phyloP scores from a whole-genome alignment of 2,797 vertebrate species.

The Pseudochirops cupreus region DNA sequence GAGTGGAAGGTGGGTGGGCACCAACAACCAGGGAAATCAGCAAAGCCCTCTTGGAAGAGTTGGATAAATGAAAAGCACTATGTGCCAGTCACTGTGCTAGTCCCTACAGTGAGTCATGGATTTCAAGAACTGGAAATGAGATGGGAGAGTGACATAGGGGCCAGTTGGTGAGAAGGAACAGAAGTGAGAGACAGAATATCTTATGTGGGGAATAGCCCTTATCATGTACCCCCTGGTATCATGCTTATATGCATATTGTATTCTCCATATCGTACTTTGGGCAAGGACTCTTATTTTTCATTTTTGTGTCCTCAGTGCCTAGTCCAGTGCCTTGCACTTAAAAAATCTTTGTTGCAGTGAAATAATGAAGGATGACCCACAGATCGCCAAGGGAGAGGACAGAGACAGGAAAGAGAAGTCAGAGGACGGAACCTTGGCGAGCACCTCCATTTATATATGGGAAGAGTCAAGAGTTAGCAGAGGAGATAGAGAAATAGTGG shows the following conservation, averaged over 20 bases:
- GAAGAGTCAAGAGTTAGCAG: neutral
- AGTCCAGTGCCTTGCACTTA: neutral
- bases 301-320: neutral
- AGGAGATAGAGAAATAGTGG: neutral
- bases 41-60: neutral
- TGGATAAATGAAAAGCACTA: neutral
- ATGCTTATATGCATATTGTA: neutral
- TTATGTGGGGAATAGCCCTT: neutral
- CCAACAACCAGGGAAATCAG: neutral
- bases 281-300: neutral
- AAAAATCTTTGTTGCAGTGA: neutral
- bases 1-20: neutral
- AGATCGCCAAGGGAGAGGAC: neutral
- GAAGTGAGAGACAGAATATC: neutral
- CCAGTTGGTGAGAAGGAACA: neutral
- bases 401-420: neutral
- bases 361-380: neutral
- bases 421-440: neutral
- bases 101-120: neutral
- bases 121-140: neutral
- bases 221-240: neutral
- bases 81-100: neutral
- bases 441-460: neutral
- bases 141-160: neutral
- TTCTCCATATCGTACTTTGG: neutral